phyloP scores from a whole-genome alignment of 2,888 invertebrate genomes.

The Mythimna impura region DNA sequence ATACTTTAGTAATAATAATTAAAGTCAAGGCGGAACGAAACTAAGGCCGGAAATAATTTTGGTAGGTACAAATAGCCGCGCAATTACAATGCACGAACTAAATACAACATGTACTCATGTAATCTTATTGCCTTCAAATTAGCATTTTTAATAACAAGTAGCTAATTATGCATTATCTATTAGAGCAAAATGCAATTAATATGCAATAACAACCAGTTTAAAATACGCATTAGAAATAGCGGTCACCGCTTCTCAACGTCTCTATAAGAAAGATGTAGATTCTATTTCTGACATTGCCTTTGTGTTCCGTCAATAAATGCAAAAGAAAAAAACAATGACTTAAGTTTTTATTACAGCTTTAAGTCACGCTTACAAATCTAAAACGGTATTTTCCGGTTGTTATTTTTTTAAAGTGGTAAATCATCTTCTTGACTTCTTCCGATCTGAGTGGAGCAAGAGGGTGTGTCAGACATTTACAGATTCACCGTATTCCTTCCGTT shows the following conservation, averaged over 20 bases:
- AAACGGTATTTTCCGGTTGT: constrained; percentile 23
- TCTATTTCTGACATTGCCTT: constrained; percentile 16
- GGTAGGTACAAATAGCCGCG: constrained; percentile 55
- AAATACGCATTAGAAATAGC: constrained; percentile 34
- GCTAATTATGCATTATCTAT: constrained; percentile 31
- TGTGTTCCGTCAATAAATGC: constrained; percentile 20
- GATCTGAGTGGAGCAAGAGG: too few relatives aligned
- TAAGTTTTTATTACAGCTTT: constrained; percentile 23
- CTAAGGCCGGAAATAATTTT: constrained; percentile 62
- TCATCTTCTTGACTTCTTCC: too few relatives aligned
- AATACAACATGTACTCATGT: constrained; percentile 45
- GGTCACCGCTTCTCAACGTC: constrained; percentile 15
- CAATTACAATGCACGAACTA: constrained; percentile 46
- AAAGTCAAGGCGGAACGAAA: constrained; percentile 60
- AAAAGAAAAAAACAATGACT: constrained; percentile 5
- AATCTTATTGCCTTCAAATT: constrained; percentile 61
- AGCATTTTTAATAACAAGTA: constrained; percentile 57
- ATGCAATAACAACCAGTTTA: constrained; percentile 39
- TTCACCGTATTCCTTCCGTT: too few relatives aligned
- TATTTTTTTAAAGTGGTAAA: too few relatives aligned
- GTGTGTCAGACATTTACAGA: too few relatives aligned
- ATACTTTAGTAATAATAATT: constrained; percentile 57
- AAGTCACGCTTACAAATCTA: constrained; percentile 22
- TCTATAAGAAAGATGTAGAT: constrained; percentile 11
- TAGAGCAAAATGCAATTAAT: constrained; percentile 47